phyloP scores from a whole-genome alignment of 37 sponge, comb jelly and placozoan genomes.

The Chondrilla cf. caribensis region DNA sequence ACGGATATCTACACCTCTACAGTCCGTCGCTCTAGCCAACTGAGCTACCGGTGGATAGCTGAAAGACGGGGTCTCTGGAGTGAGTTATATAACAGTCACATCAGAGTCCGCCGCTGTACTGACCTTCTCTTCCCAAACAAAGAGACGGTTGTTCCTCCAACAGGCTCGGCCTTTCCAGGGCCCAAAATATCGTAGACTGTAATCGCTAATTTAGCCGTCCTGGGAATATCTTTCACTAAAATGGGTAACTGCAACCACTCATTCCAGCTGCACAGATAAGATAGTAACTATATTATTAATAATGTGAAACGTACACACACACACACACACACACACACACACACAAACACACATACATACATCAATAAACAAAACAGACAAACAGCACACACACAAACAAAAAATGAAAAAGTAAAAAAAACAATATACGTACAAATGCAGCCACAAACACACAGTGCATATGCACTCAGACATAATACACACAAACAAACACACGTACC shows the following conservation, averaged over 20 bases:
- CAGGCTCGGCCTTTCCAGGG: slow-evolving; percentile 43
- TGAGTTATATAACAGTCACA: too few species aligned
- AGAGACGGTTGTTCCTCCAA: slow-evolving; percentile 80
- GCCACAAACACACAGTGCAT: too few species aligned
- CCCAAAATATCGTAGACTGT: slow-evolving; percentile 76
- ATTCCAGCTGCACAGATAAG: slow-evolving; percentile 67
- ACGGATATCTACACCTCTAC: slow-evolving; percentile 79
- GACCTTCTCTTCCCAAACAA: slow-evolving; percentile 79
- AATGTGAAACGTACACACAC: neutral
- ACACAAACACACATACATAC: slow-evolving; percentile 2
- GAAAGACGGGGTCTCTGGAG: too few species aligned
- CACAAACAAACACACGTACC: slow-evolving; percentile 36
- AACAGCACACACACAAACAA: neutral
- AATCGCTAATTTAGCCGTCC: slow-evolving; percentile 65
- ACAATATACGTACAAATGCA: neutral
- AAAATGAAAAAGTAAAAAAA: too few species aligned
- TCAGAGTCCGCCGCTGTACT: too few species aligned
- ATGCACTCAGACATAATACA: neutral
- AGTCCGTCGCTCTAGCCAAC: slow-evolving; percentile 94
- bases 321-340: neutral
- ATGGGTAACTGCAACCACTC: slow-evolving; percentile 87
- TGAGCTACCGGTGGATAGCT: slow-evolving; percentile 65
- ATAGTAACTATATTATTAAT: neutral
- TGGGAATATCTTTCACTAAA: slow-evolving; percentile 80
- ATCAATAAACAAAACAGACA: neutral